Conservation (phyloP, 2,113 vertebrate species). For the Delphinus delphis region DNA sequence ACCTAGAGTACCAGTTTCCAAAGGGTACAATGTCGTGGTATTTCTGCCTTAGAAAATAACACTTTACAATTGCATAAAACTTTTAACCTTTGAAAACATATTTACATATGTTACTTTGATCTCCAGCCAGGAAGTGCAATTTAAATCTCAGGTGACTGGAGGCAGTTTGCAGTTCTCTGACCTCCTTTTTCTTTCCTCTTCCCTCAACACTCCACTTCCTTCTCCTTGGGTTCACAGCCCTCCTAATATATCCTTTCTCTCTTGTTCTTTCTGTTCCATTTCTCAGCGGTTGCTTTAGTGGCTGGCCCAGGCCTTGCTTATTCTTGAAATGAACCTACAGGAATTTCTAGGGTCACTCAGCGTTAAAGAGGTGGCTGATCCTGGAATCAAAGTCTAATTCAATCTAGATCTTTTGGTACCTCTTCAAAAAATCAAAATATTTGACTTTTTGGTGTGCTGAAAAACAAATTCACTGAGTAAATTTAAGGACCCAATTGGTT, state of each 20-base stretch:
- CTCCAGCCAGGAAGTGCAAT: neutral
- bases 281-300: neutral
- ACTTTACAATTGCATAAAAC: neutral
- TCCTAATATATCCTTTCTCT: neutral
- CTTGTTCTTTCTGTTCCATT: neutral
- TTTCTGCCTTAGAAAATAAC: neutral
- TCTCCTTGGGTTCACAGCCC: neutral
- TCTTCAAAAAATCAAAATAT: neutral
- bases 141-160: neutral
- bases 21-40: neutral
- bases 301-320: neutral
- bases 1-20: neutral
- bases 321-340: neutral
- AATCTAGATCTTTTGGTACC: neutral
- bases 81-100: neutral
- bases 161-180: neutral
- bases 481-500: neutral
- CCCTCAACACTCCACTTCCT: neutral
- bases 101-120: neutral
- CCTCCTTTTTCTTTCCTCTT: neutral
- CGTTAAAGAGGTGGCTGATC: neutral
- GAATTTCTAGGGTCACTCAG: neutral
- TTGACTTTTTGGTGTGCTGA: neutral
- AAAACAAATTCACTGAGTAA: neutral
- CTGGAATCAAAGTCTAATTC: slow-evolving; percentile 21